Evolutionary conservation across 2,113 vertebrate species (phyloP).

Genomic region (Leuciscus idus): DNA sequence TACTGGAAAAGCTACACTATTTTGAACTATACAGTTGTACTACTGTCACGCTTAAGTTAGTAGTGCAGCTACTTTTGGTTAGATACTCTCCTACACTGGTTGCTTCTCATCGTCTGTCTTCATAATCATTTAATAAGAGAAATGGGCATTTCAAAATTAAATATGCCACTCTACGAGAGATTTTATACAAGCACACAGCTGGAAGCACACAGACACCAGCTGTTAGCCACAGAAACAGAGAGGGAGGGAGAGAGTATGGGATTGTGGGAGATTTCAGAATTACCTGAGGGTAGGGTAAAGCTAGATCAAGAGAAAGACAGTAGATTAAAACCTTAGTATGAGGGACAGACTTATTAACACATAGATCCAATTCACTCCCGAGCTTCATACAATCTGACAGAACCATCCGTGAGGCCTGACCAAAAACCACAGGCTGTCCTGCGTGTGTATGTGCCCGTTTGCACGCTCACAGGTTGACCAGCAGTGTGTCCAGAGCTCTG

Average conservation of each 20-base stretch:
- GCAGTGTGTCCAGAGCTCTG: slow-evolving; percentile 73
- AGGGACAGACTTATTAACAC: background rate
- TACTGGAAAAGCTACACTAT: background rate
- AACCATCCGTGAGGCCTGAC: background rate
- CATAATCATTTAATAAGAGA: slow-evolving; percentile 21
- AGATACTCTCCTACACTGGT: background rate
- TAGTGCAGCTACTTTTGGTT: background rate
- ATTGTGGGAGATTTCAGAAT: slow-evolving; percentile 37
- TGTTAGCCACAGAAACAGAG: slow-evolving; percentile 29
- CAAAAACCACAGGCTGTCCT: slow-evolving; percentile 25
- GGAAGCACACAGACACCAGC: slow-evolving; percentile 14
- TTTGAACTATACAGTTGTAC: background rate
- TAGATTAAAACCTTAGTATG: slow-evolving; percentile 10
- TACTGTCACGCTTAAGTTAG: background rate
- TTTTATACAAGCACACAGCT: slow-evolving; percentile 27
- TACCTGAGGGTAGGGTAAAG: slow-evolving; percentile 15
- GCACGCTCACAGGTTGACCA: slow-evolving; percentile 38
- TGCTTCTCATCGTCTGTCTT: background rate
- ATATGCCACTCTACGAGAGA: slow-evolving; percentile 15
- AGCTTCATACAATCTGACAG: slow-evolving; percentile 3
- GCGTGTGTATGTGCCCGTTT: slow-evolving; percentile 31
- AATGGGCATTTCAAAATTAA: slow-evolving; percentile 8
- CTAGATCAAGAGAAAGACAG: slow-evolving; percentile 6
- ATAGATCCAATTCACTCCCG: background rate
- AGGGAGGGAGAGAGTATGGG: slow-evolving; percentile 2